These are phyloP conservation scores for Halictus quadricinctus DNA, from an alignment of 2,888 invertebrate species.

Conservation along the genomic window DNA sequence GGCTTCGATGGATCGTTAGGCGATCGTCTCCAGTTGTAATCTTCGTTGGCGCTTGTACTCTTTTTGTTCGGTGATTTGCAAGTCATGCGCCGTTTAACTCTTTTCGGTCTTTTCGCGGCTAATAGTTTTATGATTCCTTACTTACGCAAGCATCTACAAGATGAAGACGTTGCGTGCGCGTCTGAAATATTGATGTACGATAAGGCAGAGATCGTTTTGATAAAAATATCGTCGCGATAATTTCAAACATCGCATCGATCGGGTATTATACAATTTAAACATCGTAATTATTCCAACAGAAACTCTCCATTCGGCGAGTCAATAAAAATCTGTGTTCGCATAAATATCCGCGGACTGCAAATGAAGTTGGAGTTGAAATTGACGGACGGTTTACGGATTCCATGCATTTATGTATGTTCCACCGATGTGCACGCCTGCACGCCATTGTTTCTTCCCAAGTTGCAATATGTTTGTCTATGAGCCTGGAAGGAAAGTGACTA, in stretches of 20 bases:
- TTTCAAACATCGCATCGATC: not conserved
- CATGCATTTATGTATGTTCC: conserved; percentile 4
- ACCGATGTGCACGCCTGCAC: not conserved
- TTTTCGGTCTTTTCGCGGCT: not conserved
- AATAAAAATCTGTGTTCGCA: not conserved
- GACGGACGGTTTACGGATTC: not conserved
- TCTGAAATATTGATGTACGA: not conserved
- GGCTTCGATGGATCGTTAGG: not conserved
- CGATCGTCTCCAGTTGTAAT: not conserved
- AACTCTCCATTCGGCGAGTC: not conserved
- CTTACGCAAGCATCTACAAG: not conserved
- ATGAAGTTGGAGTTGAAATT: not conserved
- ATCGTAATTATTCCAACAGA: not conserved
- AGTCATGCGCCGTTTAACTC: not conserved
- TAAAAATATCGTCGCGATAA: not conserved
- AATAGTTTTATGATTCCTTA: not conserved
- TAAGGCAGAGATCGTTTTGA: not conserved
- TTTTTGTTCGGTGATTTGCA: not conserved
- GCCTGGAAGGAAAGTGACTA: not conserved
- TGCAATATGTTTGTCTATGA: not conserved
- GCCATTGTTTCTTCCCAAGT: not conserved
- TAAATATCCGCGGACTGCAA: not conserved
- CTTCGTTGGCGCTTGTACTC: no score
- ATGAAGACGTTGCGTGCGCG: not conserved
- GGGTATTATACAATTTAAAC: not conserved